A percentile compares a stretch with the other conserved stretches of the same genome.
These are phyloP conservation scores for Acrocera orbiculus DNA, from an alignment of 2,888 invertebrate species.

Conservation along the genomic window DNA sequence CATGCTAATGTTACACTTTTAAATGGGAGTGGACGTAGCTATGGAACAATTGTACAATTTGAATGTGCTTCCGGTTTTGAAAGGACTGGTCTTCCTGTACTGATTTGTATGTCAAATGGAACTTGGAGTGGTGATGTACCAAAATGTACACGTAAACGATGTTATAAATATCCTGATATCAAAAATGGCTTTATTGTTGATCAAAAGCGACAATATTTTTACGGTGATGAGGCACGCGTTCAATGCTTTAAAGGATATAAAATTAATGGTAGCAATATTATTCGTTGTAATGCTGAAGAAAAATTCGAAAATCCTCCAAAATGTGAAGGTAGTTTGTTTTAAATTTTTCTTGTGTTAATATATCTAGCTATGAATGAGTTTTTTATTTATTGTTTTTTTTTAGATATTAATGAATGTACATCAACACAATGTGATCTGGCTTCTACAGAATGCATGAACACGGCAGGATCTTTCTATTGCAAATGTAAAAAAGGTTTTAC, in stretches of 20 bases:
- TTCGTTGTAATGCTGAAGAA: constrained; percentile 71
- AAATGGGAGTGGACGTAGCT: constrained; percentile 80
- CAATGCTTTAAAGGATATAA: constrained; percentile 84
- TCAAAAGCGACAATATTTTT: constrained; percentile 55
- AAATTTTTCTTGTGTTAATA: too few species aligned
- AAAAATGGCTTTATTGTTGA: constrained; percentile 79
- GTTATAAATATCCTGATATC: constrained; percentile 52
- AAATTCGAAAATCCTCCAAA: constrained; percentile 66
- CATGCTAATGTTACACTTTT: constrained; percentile 74
- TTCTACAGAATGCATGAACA: constrained; percentile 80
- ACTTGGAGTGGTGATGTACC: constrained; percentile 90
- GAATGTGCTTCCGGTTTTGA: constrained; percentile 86
- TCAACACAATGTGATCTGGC: constrained; percentile 78
- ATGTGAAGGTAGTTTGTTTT: constrained; percentile 45
- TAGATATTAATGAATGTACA: constrained; percentile 76
- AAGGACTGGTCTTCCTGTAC: constrained; percentile 71
- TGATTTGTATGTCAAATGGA: constrained; percentile 88
- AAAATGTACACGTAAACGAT: constrained; percentile 51
- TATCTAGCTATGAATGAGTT: too few species aligned
- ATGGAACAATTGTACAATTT: constrained; percentile 81
- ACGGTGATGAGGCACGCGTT: constrained; percentile 77
- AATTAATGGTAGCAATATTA: constrained; percentile 63
- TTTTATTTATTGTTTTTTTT: too few species aligned
- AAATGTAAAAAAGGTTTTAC: constrained; percentile 70
- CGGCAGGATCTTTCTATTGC: constrained; percentile 75